phyloP scores from a whole-genome alignment of 1,140 invertebrate genomes.

The Oryzaephilus surinamensis region DNA sequence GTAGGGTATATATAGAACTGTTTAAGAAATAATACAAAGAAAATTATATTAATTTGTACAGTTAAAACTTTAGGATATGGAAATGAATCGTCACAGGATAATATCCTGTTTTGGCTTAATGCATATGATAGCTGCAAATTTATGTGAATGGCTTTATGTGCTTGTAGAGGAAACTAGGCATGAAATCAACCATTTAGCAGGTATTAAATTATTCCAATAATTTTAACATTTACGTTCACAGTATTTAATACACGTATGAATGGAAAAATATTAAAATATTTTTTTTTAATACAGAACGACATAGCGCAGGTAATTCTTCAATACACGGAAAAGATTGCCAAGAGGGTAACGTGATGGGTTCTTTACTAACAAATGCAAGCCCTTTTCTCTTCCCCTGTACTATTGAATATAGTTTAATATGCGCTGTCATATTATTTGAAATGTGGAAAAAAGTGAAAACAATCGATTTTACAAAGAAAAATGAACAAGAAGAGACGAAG shows the following conservation, averaged over 20 bases:
- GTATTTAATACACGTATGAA: too few species aligned
- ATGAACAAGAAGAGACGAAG: too few species aligned
- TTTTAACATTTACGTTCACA: neutral
- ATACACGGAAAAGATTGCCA: slow-evolving; percentile 12
- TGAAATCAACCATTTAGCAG: slow-evolving; percentile 53
- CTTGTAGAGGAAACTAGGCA: slow-evolving; percentile 71
- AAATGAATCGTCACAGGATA: slow-evolving; percentile 52
- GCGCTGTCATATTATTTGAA: slow-evolving; percentile 86
- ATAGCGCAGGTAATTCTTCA: slow-evolving; percentile 10
- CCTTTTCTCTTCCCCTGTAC: slow-evolving; percentile 91
- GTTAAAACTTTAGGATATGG: slow-evolving; percentile 24
- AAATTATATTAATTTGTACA: neutral
- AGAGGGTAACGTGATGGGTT: too few species aligned
- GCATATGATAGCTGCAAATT: slow-evolving; percentile 75
- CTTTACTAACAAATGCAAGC: too few species aligned
- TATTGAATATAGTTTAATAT: slow-evolving; percentile 93
- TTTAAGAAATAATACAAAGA: too few species aligned
- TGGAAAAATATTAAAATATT: neutral
- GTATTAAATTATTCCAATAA: slow-evolving; percentile 10
- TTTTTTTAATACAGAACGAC: slow-evolving; percentile 3
- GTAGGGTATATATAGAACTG: too few species aligned
- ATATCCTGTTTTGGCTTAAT: slow-evolving; percentile 67
- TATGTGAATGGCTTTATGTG: slow-evolving; percentile 73
- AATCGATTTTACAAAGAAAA: too few species aligned
- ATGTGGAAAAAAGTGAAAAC: slow-evolving; percentile 80